Evolutionary conservation across 2,797 vertebrate species (phyloP), one percentile per base, ranked within the genome.

Genomic region (Acanthis flammea): DNA sequence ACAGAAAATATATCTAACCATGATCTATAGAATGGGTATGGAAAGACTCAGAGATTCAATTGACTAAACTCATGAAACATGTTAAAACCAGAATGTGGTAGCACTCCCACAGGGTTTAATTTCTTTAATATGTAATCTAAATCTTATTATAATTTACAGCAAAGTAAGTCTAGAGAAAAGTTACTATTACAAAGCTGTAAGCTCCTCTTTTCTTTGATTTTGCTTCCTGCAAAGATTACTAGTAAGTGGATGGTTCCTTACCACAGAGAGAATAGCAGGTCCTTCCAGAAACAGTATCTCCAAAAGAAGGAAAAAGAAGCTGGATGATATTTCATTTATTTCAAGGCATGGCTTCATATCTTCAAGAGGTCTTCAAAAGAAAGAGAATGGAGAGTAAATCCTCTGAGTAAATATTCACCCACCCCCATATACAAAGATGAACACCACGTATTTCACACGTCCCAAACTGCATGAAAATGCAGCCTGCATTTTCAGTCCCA

Each of bases 271-370:
- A 85, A 98, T 98, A 90, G 98, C 95, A 57, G 98, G 98, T 62
- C 96, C 97, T 91, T 99, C 99, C 82, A 98, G 80, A 85, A 98
- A 97, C 61, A 99, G 97, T 63, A 99, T 98, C 95, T 98, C 99
- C 96, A 99, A 97, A 74, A 99, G 97, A 81, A 99, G 97, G 91
- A 97, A 98, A 96, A 99, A 99, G 97, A 99, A 99, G 95, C 99
- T 99, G 87, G 98, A 97, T 16, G 99, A 98, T 41, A 99, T 99
- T 97, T 99, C 99, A 96, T 99, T 99, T 96, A 99, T 97, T 75
- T 97, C 96, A 71, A 98, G 98, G 21, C 98, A 99, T 57, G 97
- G 98, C 95, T 99, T 99, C 79, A 97, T 97, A 39, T 99, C 99
- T 73, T 99, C 99, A 50, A 99, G 97, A 63, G 99, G 98, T 96